phyloP scores from a whole-genome alignment of 1,140 invertebrate species.

The Euborellia annulipes region DNA sequence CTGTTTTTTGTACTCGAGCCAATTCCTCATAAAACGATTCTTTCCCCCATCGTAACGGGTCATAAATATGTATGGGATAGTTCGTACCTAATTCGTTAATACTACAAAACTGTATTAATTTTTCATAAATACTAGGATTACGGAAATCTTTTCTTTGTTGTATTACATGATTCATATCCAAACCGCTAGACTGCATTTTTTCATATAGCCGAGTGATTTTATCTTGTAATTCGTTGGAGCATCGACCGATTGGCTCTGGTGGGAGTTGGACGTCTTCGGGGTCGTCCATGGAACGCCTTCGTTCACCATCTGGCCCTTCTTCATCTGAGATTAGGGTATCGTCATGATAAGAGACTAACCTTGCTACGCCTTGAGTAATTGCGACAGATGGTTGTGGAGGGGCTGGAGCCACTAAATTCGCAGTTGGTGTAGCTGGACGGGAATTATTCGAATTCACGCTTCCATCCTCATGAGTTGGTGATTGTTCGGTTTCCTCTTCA shows the following conservation, averaged over 20 bases:
- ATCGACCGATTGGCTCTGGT: conserved; percentile 66
- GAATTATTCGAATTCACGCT: conserved; percentile 4
- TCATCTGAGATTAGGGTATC: conserved; percentile 66
- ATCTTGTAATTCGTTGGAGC: conserved; percentile 61
- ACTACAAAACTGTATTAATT: conserved; percentile 81
- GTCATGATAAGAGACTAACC: conserved; percentile 63
- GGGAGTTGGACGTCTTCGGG: conserved; percentile 55
- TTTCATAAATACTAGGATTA: conserved; percentile 96
- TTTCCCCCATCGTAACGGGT: conserved; percentile 78
- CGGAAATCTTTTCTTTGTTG: conserved; percentile 84
- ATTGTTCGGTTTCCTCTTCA: conserved; percentile 29
- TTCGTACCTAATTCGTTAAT: conserved; percentile 94
- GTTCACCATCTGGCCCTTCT: conserved; percentile 33
- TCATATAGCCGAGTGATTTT: conserved; percentile 66
- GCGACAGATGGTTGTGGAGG: neutral
- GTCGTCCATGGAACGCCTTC: conserved; percentile 25
- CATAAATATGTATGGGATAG: conserved; percentile 81
- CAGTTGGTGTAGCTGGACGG: neutral
- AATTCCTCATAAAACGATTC: conserved; percentile 90
- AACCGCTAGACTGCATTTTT: conserved; percentile 53
- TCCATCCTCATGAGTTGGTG: conserved; percentile 23
- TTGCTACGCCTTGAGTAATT: conserved; percentile 25
- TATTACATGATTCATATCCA: conserved; percentile 80
- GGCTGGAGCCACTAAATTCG: neutral
- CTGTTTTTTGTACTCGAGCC: conserved; percentile 70